These are phyloP conservation scores for Todiramphus saurophagus DNA, from an alignment of 2,113 vertebrate species.

Conservation along the genomic window DNA sequence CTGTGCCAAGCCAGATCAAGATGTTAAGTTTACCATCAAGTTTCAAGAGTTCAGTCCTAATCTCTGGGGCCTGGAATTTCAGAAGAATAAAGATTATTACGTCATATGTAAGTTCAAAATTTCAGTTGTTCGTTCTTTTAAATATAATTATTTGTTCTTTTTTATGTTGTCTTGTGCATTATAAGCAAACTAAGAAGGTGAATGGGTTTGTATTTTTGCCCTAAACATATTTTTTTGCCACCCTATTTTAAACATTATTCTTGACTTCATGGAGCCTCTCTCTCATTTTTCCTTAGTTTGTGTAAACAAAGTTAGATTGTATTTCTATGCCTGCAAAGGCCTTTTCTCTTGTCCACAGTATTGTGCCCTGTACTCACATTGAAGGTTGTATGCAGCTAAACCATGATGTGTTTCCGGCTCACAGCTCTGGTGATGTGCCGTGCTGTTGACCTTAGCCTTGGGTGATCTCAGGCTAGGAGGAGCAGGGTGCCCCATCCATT, in stretches of 20 bases:
- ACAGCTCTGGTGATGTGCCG: neutral
- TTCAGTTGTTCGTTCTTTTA: neutral
- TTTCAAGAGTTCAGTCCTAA: constrained; percentile 99
- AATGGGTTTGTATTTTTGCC: constrained; percentile 54
- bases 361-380: neutral
- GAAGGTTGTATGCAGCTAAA: neutral
- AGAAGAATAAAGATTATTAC: constrained; percentile 95
- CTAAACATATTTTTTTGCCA: constrained; percentile 33
- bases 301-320: neutral
- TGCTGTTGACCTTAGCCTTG: neutral
- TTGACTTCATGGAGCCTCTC: neutral
- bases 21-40: constrained; percentile 99
- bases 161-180: neutral
- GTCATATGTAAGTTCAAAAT: constrained; percentile 95
- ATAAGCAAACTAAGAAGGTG: constrained; percentile 26
- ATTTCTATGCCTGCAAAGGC: neutral
- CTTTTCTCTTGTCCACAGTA: neutral
- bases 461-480: neutral
- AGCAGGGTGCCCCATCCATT: neutral
- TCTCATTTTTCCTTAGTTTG: neutral
- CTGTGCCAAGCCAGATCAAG: constrained; percentile 97
- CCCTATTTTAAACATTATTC: neutral
- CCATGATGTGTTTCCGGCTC: neutral
- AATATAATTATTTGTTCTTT: neutral
- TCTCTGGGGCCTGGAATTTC: constrained; percentile 98